A percentile compares a stretch with the other conserved stretches of the same genome.
phyloP scores from a whole-genome alignment of 2,113 vertebrate genomes.

The Scytalopus superciliaris region DNA sequence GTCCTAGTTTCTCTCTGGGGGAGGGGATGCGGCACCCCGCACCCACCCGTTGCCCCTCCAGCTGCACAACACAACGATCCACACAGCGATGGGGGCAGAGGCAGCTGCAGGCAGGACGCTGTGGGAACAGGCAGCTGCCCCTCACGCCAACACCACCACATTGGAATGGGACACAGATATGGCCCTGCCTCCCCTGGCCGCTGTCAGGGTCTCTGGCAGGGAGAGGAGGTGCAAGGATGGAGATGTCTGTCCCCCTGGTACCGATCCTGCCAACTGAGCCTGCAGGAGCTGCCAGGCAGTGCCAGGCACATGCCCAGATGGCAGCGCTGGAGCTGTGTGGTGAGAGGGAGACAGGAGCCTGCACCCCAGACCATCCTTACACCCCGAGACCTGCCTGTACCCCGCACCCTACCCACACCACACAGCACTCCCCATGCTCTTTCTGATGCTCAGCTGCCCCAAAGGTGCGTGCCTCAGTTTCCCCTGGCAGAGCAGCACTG shows the following conservation, averaged over 20 bases:
- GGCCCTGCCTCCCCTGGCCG: background rate
- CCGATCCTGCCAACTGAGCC: background rate
- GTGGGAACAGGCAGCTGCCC: background rate
- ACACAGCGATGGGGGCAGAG: rapidly evolving
- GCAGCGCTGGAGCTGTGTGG: background rate
- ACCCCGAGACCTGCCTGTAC: background rate
- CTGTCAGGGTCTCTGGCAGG: background rate
- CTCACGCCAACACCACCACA: rapidly evolving
- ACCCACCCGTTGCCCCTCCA: background rate
- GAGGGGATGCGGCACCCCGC: background rate
- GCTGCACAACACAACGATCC: background rate
- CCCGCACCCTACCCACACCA: background rate
- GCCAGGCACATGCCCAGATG: background rate
- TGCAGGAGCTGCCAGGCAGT: background rate
- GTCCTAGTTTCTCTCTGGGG: slow-evolving; percentile 6
- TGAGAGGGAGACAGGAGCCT: background rate
- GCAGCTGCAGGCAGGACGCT: background rate
- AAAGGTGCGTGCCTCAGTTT: background rate
- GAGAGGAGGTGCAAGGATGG: rapidly evolving
- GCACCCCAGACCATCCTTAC: background rate
- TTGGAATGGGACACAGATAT: rapidly evolving
- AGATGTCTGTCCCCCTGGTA: background rate
- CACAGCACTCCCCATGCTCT: rapidly evolving
- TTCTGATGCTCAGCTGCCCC: rapidly evolving
- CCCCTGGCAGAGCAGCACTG: background rate